These are phyloP conservation scores for Sphaerophoria rueppellii DNA, from an alignment of 2,888 invertebrate species.

Conservation along the genomic window DNA sequence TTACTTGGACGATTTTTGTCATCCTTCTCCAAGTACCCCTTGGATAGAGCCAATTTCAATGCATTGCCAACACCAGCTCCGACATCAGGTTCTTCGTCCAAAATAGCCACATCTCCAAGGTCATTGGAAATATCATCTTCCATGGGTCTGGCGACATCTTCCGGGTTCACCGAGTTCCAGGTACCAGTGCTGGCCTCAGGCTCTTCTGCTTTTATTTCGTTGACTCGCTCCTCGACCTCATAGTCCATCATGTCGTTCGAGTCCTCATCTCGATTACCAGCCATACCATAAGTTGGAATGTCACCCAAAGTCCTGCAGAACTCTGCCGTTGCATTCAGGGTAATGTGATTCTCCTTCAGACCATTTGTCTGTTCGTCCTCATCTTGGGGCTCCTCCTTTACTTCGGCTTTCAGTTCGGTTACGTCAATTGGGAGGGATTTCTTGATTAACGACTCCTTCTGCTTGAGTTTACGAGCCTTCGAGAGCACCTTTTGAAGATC, in stretches of 20 bases:
- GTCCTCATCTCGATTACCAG: slow-evolving; percentile 94
- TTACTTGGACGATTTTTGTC: slow-evolving; percentile 88
- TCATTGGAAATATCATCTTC: slow-evolving; percentile 83
- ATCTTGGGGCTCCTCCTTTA: slow-evolving; percentile 82
- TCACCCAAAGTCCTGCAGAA: slow-evolving; percentile 98
- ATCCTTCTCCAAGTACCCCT: slow-evolving; percentile 95
- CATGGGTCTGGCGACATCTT: slow-evolving; percentile 81
- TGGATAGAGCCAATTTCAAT: slow-evolving; percentile 93
- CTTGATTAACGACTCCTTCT: slow-evolving; percentile 81
- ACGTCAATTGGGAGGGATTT: slow-evolving; percentile 76
- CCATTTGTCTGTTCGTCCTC: slow-evolving; percentile 76
- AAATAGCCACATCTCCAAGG: slow-evolving; percentile 81
- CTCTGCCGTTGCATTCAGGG: slow-evolving; percentile 96
- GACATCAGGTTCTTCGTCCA: slow-evolving; percentile 96
- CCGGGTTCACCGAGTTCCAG: slow-evolving; percentile 92
- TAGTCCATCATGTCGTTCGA: slow-evolving; percentile 85
- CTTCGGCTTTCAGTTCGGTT: slow-evolving; percentile 83
- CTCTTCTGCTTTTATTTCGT: slow-evolving; percentile 82
- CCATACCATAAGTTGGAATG: slow-evolving; percentile 96
- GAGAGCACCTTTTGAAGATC: slow-evolving; percentile 89
- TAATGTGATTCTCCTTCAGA: slow-evolving; percentile 85
- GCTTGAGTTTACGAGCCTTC: slow-evolving; percentile 88
- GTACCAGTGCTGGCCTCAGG: slow-evolving; percentile 86
- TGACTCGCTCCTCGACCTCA: slow-evolving; percentile 80
- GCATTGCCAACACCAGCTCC: slow-evolving; percentile 96